Evolutionary conservation across 2,113 vertebrate species (phyloP).

Genomic region (Micronycteris hirsuta): DNA sequence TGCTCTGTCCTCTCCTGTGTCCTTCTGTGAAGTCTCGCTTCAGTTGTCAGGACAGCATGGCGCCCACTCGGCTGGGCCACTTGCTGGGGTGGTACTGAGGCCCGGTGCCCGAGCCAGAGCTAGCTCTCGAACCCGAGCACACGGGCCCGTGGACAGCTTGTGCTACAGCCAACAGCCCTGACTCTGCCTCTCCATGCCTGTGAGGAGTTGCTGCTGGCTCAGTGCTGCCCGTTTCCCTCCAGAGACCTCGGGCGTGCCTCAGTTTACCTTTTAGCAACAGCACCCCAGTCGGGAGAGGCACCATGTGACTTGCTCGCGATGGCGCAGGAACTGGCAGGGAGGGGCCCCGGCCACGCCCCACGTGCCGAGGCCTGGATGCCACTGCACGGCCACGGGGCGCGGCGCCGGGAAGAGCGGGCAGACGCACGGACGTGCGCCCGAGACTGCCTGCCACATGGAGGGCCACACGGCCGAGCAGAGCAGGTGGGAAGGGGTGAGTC

Average conservation of each 20-base stretch:
- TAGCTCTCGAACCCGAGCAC: background rate
- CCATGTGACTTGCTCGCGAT: background rate
- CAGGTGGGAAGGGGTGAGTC: background rate
- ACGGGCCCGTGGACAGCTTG: fast-evolving
- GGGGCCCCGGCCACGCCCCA: background rate
- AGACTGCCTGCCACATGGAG: background rate
- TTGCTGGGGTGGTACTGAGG: background rate
- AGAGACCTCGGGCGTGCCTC: background rate
- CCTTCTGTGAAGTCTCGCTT: background rate
- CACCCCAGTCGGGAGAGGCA: background rate
- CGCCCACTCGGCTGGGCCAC: background rate
- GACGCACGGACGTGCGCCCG: background rate
- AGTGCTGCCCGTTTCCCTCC: too few species aligned
- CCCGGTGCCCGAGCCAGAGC: background rate
- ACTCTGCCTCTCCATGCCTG: background rate
- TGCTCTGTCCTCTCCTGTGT: background rate
- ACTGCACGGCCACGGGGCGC: background rate
- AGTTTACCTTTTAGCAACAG: background rate
- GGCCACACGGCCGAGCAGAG: background rate
- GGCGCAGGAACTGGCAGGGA: background rate
- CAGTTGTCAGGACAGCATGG: background rate
- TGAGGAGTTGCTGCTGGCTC: background rate
- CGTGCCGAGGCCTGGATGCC: too few species aligned
- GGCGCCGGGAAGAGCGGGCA: background rate
- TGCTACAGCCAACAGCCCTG: background rate